Conservation (phyloP, 2,113 vertebrate species). For the Oryzias melastigma region DNA sequence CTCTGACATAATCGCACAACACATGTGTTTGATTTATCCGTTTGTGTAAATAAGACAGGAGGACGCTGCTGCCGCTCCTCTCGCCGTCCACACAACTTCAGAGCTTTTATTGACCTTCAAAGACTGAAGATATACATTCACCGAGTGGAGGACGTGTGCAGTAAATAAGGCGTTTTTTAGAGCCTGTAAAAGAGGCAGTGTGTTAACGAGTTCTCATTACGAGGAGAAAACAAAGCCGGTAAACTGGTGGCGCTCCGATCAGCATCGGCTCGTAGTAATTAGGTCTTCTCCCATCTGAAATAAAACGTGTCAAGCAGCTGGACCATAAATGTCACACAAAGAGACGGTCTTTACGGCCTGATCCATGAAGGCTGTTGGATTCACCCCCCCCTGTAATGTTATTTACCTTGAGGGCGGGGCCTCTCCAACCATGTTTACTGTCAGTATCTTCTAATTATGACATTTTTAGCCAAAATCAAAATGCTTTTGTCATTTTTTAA, state of each 20-base stretch:
- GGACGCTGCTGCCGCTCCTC: conserved; percentile 18
- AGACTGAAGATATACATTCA: conserved; percentile 26
- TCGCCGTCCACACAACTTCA: conserved; percentile 22
- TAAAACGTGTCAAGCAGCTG: conserved; percentile 30
- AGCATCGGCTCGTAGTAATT: conserved; percentile 32
- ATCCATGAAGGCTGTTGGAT: conserved; percentile 22
- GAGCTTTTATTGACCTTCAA: conserved; percentile 52
- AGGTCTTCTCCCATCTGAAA: conserved; percentile 29
- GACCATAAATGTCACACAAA: conserved; percentile 53
- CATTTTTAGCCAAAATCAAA: too few relatives aligned
- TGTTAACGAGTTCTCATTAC: conserved; percentile 46
- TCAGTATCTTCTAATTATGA: too few relatives aligned
- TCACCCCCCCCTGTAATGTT: conserved; percentile 1
- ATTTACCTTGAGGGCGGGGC: conserved; percentile 13
- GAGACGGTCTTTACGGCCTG: conserved; percentile 28
- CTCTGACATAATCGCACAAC: conserved; percentile 58
- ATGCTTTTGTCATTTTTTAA: too few relatives aligned
- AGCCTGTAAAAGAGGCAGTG: conserved; percentile 28
- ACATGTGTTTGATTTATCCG: conserved; percentile 53
- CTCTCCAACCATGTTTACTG: too few relatives aligned
- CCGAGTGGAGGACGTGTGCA: conserved; percentile 34
- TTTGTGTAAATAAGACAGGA: conserved; percentile 2
- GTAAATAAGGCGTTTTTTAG: conserved; percentile 52
- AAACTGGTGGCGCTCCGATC: conserved; percentile 23
- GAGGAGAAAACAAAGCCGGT: conserved; percentile 16